Evolutionary conservation across 2,113 vertebrate species (phyloP), one percentile per base, ranked within the genome.

Genomic region (Cyanistes caeruleus): DNA sequence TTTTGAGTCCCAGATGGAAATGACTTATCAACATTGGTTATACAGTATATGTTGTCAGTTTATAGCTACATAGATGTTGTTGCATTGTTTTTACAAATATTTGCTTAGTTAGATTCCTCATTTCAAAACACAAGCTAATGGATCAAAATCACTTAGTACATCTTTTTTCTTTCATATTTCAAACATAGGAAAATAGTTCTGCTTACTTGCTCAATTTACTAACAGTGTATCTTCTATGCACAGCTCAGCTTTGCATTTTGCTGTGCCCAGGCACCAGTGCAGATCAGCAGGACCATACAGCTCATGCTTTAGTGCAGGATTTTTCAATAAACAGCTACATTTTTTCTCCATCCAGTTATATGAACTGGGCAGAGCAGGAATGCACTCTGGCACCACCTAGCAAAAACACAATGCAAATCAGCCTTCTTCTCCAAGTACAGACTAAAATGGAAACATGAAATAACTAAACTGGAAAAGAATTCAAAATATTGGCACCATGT

Each of bases 341-440:
- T 89, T 89, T 82, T 63, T 7, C 51, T 95, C 31, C 46, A 78
- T 59, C 3, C 25, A 44, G 15, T 48, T 41, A 33, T 37, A n/a
- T 33, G 51, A 84, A 59, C 22, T 25, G 62, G n/a, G 18, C 19
- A 58, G 52, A 78, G 18, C 0, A 5, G 31, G 14, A 85, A 28
- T 8, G 80, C 70, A 56, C 92, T 95, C 80, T 96, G 80, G 88
- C 95, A 96, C 90, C 90, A 96, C 43, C 96, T 94, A 95, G 90
- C 90, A 95, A 95, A 89, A 74, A 10, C 22, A 65, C 24, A 58
- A 52, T 11, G 48, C 35, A 93, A 53, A 15, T 77, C 56, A 30
- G 62, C 30, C 52, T 48, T 37, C 28, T 70, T 27, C 25, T 44
- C 75, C 7, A 1, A 77, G 37, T 20, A 63, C 37, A 64, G 30